Percentiles rank a stretch among this genome's conserved stretches.
Conservation (phyloP, 2,113 vertebrate species). For the Abramis brama region DNA sequence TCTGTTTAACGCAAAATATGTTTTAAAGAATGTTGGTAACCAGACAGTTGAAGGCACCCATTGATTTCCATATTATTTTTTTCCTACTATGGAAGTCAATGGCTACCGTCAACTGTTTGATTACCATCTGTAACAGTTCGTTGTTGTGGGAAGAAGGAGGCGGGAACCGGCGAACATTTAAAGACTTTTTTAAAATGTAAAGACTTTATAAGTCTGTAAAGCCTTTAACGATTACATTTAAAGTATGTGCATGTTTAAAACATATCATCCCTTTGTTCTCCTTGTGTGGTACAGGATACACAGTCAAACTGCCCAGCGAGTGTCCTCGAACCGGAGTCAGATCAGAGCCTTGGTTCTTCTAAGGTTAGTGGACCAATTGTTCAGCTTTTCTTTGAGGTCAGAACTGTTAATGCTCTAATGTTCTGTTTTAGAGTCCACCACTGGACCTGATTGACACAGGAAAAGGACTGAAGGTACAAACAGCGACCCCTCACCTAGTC, state of each 20-base stretch:
- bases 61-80: too few species aligned
- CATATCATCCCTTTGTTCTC: neutral
- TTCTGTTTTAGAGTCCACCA: slow-evolving; percentile 56
- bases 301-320: slow-evolving; percentile 64
- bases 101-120: too few species aligned
- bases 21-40: too few species aligned
- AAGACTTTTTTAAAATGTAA: too few species aligned
- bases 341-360: slow-evolving; percentile 66
- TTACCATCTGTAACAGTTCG: too few species aligned
- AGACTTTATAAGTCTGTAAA: neutral
- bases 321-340: slow-evolving; percentile 73
- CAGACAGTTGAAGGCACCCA: too few species aligned
- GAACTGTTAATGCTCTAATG: neutral
- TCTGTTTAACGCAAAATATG: too few species aligned
- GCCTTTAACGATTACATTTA: neutral
- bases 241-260: neutral
- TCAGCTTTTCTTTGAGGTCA: neutral
- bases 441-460: slow-evolving; percentile 80
- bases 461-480: slow-evolving; percentile 80
- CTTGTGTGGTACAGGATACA: slow-evolving; percentile 64
- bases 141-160: too few species aligned
- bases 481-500: slow-evolving; percentile 77
- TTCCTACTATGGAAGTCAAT: too few species aligned
- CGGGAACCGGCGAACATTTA: too few species aligned
- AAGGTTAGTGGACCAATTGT: slow-evolving; percentile 61